phyloP scores from a whole-genome alignment of 2,797 vertebrate genomes.

The Hafferia zeledoni region DNA sequence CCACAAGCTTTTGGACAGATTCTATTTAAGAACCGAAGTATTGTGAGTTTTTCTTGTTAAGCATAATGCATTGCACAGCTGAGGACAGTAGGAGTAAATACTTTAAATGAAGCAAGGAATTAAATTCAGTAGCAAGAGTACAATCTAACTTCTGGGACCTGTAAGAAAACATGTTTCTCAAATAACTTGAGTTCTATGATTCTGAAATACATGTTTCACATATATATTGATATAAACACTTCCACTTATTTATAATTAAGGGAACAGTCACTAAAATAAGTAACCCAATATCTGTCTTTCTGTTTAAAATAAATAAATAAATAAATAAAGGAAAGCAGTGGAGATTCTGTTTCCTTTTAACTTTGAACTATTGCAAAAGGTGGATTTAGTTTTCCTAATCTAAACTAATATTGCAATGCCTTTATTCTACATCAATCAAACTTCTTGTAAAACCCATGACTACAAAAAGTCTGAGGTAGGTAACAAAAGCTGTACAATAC shows the following conservation, averaged over 20 bases:
- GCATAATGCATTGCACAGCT: not conserved
- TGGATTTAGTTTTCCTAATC: constrained; percentile 18
- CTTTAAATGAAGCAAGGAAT: not conserved
- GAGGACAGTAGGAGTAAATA: not conserved
- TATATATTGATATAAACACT: not conserved
- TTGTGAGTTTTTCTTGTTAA: not conserved
- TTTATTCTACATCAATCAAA: constrained; percentile 36
- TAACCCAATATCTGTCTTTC: not conserved
- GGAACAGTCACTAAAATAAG: not conserved
- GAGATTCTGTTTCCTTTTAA: not conserved
- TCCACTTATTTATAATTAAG: not conserved
- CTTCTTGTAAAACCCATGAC: not conserved
- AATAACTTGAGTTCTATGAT: not conserved
- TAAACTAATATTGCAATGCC: not conserved
- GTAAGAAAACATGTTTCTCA: not conserved
- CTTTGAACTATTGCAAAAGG: not conserved
- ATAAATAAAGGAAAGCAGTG: not conserved
- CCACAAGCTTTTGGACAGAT: not conserved
- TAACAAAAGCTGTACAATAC: constrained; percentile 3
- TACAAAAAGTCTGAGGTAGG: not conserved
- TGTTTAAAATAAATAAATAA: too few species aligned
- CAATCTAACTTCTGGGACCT: not conserved
- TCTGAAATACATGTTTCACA: not conserved
- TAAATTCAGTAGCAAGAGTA: not conserved
- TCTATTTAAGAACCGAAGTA: not conserved